These are phyloP conservation scores for Sardinella longiceps DNA, from an alignment of 2,797 vertebrate species.

Conservation along the genomic window DNA sequence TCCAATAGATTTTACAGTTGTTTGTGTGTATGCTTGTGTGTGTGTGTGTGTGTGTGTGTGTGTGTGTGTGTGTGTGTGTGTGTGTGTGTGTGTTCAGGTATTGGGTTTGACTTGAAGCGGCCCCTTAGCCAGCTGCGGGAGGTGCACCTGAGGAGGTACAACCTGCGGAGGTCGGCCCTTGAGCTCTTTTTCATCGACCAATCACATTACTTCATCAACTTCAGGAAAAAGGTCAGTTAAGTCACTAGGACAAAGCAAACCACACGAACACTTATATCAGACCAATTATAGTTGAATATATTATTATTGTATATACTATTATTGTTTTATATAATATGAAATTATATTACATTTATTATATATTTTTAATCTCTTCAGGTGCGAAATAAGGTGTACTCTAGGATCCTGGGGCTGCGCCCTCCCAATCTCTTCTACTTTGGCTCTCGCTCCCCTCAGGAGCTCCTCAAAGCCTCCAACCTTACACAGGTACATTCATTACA, in stretches of 20 bases:
- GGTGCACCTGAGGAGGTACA: slow-evolving; percentile 94
- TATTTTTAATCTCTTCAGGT: slow-evolving; percentile 67
- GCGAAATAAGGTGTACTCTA: slow-evolving; percentile 92
- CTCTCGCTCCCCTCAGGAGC: slow-evolving; percentile 92
- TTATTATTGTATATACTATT: no score
- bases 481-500: slow-evolving; percentile 84
- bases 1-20: no score
- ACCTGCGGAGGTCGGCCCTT: slow-evolving; percentile 91
- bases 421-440: slow-evolving; percentile 88
- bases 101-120: slow-evolving; percentile 93
- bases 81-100: slow-evolving; percentile 70
- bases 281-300: no score
- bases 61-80: not conserved
- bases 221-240: slow-evolving; percentile 82
- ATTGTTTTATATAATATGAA: no score
- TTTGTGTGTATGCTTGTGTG: not conserved
- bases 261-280: not conserved
- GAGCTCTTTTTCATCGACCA: slow-evolving; percentile 99
- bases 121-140: slow-evolving; percentile 92
- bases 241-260: not conserved
- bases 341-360: no score
- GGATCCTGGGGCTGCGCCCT: slow-evolving; percentile 87
- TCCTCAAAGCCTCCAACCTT: slow-evolving; percentile 91
- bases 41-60: not conserved
- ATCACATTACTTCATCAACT: slow-evolving; percentile 98